Evolutionary conservation across 2,113 vertebrate genomes (phyloP).

Genomic region (Plestiodon gilberti): DNA sequence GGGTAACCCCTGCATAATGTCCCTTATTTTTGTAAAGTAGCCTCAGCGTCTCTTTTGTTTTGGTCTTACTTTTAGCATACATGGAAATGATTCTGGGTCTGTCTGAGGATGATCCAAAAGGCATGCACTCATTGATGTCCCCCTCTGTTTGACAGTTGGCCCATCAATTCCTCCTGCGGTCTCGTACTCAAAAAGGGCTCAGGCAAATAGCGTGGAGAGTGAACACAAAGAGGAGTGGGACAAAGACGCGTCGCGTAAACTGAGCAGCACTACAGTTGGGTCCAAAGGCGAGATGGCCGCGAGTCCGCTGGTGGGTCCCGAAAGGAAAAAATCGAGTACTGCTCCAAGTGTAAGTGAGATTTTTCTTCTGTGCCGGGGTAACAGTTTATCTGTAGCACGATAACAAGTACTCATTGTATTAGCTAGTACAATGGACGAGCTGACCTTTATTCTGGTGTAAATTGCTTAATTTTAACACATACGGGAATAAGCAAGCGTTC

Average conservation of each 20-base stretch:
- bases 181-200: slow-evolving; percentile 92
- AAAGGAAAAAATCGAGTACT: slow-evolving; percentile 90
- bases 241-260: slow-evolving; percentile 83
- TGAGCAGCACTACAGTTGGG: slow-evolving; percentile 83
- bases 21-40: neutral
- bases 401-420: neutral
- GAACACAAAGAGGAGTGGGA: slow-evolving; percentile 98
- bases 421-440: too few relatives aligned
- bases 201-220: slow-evolving; percentile 92
- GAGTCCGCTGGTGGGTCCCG: slow-evolving; percentile 90
- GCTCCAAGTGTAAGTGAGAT: slow-evolving; percentile 86
- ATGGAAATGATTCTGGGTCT: slow-evolving; percentile 26
- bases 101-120: slow-evolving; percentile 24
- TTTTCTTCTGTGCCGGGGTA: slow-evolving; percentile 48
- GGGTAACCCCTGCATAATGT: neutral
- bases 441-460: neutral
- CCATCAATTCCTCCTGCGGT: slow-evolving; percentile 92
- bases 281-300: slow-evolving; percentile 91
- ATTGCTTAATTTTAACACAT: neutral
- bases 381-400: slow-evolving; percentile 13
- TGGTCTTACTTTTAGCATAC: slow-evolving; percentile 42
- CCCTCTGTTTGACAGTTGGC: slow-evolving; percentile 81
- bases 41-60: slow-evolving; percentile 17
- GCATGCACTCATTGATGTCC: slow-evolving; percentile 49
- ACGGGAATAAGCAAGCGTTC: too few relatives aligned